Conservation (phyloP, 2,113 vertebrate genomes). For the Fulica atra region DNA sequence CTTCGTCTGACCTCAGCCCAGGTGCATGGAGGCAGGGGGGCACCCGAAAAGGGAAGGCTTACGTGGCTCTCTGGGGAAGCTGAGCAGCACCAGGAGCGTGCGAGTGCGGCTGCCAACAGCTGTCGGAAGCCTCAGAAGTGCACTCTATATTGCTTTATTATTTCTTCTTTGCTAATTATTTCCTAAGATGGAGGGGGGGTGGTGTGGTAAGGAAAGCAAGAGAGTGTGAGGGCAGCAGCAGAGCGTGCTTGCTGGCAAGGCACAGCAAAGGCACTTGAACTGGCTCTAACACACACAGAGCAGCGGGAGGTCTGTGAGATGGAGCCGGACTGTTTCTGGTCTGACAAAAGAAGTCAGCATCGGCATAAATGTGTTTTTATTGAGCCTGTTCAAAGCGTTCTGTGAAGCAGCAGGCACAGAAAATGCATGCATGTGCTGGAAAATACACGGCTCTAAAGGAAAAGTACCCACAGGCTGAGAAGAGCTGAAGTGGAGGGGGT, state of each 20-base stretch:
- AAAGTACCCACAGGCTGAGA: background rate
- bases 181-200: background rate
- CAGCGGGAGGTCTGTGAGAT: conserved; percentile 12
- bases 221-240: background rate
- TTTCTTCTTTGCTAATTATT: conserved; percentile 62
- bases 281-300: background rate
- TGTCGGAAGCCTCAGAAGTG: conserved; percentile 21
- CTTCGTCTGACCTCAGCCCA: conserved; percentile 4
- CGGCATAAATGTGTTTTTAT: conserved; percentile 1
- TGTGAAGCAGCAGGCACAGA: background rate
- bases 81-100: background rate
- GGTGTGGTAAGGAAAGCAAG: background rate
- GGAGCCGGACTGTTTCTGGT: conserved; percentile 13
- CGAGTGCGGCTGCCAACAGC: background rate
- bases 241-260: background rate
- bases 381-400: conserved; percentile 7
- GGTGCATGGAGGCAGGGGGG: background rate
- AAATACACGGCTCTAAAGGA: background rate
- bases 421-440: background rate
- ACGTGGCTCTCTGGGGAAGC: background rate
- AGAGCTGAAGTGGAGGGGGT: background rate
- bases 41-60: background rate
- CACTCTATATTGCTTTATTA: conserved; percentile 24
- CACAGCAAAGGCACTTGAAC: background rate
- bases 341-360: conserved; percentile 17